Evolutionary conservation across 2,113 vertebrate genomes (phyloP).

Genomic region (Sebastes fasciatus): DNA sequence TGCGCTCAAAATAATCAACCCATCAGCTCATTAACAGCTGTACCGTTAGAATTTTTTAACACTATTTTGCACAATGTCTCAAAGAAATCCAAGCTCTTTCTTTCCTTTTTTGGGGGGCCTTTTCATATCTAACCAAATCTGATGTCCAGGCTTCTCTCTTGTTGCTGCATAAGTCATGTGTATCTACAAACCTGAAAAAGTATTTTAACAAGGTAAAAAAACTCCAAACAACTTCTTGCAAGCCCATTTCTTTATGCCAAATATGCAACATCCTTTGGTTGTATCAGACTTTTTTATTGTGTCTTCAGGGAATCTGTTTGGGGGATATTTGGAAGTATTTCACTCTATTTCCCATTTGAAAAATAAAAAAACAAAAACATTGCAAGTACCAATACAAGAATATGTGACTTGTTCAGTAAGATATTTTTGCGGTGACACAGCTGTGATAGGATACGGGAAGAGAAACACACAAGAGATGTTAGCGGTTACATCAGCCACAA

Average conservation of each 20-base stretch:
- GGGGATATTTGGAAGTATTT: background rate
- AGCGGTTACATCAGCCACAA: constrained; percentile 49
- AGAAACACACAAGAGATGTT: constrained; percentile 25
- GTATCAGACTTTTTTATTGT: constrained; percentile 37
- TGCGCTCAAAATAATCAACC: too few species aligned
- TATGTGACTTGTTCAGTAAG: background rate
- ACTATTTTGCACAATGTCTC: too few species aligned
- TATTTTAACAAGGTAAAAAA: too few species aligned
- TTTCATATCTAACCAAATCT: too few species aligned
- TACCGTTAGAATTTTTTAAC: too few species aligned
- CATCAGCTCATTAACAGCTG: too few species aligned
- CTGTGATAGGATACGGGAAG: constrained; percentile 13
- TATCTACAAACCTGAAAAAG: too few species aligned
- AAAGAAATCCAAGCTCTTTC: too few species aligned
- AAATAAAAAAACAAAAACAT: background rate
- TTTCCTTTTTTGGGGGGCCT: too few species aligned
- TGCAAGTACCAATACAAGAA: background rate
- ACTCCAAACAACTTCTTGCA: background rate
- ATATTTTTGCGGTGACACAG: constrained; percentile 11
- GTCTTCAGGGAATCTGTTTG: constrained; percentile 8
- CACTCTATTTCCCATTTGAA: background rate
- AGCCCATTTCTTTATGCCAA: background rate
- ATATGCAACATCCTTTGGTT: constrained; percentile 10
- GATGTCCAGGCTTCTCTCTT: too few species aligned
- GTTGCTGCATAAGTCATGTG: too few species aligned